Evolutionary conservation across 2,113 vertebrate genomes (phyloP), one percentile per base, ranked within the genome.

Genomic region (Colius striatus): DNA sequence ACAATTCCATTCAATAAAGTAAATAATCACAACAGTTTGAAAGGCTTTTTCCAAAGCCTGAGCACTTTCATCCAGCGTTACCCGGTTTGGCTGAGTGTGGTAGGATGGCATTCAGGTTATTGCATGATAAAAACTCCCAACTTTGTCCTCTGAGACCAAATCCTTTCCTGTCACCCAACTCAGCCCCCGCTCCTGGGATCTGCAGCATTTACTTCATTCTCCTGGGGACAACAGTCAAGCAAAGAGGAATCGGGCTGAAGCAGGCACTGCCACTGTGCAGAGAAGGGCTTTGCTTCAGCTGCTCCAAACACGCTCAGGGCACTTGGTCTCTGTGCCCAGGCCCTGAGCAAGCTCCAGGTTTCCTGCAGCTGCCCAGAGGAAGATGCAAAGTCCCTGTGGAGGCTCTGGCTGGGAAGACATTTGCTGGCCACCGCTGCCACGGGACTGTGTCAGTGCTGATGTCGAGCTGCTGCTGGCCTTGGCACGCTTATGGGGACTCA

Each of bases 271-370:
- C 2, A 1, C 23, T 43, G 11, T 25, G 19, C 1, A 2, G 41
- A 38, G 79, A 34, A 82, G 61, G 20, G 17, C 9, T 79, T 68
- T 58, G 27, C 65, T 83, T 80, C 50, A 48, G 41, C n/a, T 3
- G 5, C 22, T 41, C 34, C 41, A 48, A 0, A 34, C 3, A 0
- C 1, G 41, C 27, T 57, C 41, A 63, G 50, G 7, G 21, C 30
- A 50, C 29, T 41, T 21, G 16, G 4, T 29, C 13, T 21, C 23
- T 70, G 13, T 41, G 54, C 32, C 10, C 14, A 7, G 15, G 13
- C 19, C 18, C 63, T 26, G 5, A 54, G 12, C 18, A 17, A 25
- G 11, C 18, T 13, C 36, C 36, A 47, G 57, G 32, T 61, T 53
- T 76, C 32, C 67, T 61, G 62, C 41, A 65, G 63, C 32, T 57